Evolutionary conservation across 2,797 vertebrate species (phyloP), one percentile per base, ranked within the genome.

Genomic region (Anas bahamensis): DNA sequence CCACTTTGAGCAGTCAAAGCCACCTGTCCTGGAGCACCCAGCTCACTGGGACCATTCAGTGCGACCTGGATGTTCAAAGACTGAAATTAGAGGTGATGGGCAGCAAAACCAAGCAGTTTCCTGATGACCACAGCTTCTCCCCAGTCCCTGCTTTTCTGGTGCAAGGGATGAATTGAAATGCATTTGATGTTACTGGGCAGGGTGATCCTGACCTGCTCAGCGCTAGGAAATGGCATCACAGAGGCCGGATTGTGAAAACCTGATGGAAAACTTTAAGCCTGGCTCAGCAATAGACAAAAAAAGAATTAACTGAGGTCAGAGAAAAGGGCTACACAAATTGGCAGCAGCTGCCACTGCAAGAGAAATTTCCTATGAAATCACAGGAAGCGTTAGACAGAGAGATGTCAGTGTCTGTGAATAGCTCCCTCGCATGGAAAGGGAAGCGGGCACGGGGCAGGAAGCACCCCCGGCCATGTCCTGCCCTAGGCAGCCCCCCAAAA

Each of bases 351-450:
- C 53, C 50, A 48, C n/a, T 35, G 69, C 53, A 57, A 70, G 63
- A 95, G 90, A 19, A 31, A 52, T 82, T 95, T 93, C 90, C 94
- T 95, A 10, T 82, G 91, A 91, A 82, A 28, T 91, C 56, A 50
- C 87, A 83, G 87, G 85, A 93, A 94, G 85, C 53, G 17, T 52
- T 17, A 76, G 52, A 78, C 23, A 87, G 91, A 71, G 33, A 86
- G 69, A 68, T 55, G 9, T 7, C 46, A 66, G 78, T 74, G 93
- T 9, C 68, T 66, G 50, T 26, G 77, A 82, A 46, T 1, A n/a
- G 64, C 76, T 64, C 44, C 18, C 31, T 55, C 24, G 42, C 18
- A 28, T 1, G 14, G 66, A 75, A 72, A 35, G 9, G 73, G 42
- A 93, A 87, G 76, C 2, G 4, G 68, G 46, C 7, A 3, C 3